Evolutionary conservation across 1,140 invertebrate species (phyloP).

Genomic region (Delia radicum): DNA sequence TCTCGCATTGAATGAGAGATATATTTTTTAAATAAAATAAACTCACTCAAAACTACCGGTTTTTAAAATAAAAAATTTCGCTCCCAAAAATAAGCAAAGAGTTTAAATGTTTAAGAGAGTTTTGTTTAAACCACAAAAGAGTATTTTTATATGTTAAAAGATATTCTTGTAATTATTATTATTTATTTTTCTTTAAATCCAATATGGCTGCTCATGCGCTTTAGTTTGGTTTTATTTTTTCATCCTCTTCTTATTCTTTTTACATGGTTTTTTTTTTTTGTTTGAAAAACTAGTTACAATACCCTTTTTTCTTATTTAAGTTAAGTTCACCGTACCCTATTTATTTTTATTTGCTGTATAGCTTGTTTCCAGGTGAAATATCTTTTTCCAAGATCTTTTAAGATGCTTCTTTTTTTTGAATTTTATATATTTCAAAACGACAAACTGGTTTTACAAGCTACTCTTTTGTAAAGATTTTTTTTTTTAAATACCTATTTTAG

Average conservation of each 20-base stretch:
- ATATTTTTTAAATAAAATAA: background rate
- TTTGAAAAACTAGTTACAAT: conserved; percentile 12
- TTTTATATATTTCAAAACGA: background rate
- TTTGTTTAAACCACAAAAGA: no score
- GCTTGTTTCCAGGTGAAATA: conserved; percentile 20
- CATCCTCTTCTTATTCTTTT: background rate
- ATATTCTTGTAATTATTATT: background rate
- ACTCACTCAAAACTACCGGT: background rate
- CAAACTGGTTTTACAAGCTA: conserved; percentile 14
- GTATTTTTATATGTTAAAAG: background rate
- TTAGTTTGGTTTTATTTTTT: background rate
- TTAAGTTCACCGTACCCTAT: no score
- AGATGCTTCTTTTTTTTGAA: background rate
- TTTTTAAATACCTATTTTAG: background rate
- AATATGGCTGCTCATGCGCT: conserved; percentile 27
- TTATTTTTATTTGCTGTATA: no score
- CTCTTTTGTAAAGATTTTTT: conserved; percentile 3
- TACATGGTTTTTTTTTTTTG: no score
- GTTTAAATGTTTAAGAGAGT: no score
- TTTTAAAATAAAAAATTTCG: background rate
- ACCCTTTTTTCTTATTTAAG: background rate
- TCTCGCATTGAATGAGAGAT: background rate
- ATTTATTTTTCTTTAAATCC: conserved; percentile 9
- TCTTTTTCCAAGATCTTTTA: background rate
- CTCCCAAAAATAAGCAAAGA: no score